Evolutionary conservation across 2,888 invertebrate genomes (phyloP), one percentile per base, ranked within the genome.

Genomic region (Sicus ferrugineus): DNA sequence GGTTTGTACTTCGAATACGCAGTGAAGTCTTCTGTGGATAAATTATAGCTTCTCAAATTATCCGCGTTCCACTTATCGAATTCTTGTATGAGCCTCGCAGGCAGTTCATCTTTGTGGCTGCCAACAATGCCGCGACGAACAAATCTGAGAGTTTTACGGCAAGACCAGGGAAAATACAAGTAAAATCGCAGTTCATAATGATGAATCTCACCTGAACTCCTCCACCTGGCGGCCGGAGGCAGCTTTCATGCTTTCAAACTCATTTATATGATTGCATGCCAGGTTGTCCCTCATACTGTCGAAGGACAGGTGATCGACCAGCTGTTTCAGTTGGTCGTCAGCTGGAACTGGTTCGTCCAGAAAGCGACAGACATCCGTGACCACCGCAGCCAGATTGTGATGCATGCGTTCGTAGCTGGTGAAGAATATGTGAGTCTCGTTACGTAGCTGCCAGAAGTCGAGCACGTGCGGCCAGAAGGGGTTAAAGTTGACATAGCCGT

Each of bases 351-450:
- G 50, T 1, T 75, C 76, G 11, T 78, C 63, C 3, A 84, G 73
- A 52, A 84, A 84, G 0, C 72, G 70, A 0, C 80, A 78, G 59
- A 80, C 77, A 58, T 83, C 81, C 0, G 38, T 52, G 4, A 84
- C 77, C 1, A 82, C 82, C 2, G 68, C 70, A 0, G 69, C 75
- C 30, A 84, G 75, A 65, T 84, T 75, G 0, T 69, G 73, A 65
- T 83, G 83, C 85, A 84, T 83, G 16, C 81, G 77, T 61, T 84
- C 84, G 31, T 81, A 84, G 71, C 80, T 82, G 50, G 84, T 80
- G 68, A 83, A 83, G 31, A 78, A 79, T 16, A 84, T 74, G 38
- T 84, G 75, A 3, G 78, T 71, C 52, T 80, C 75, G 11, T 82
- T 72, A 1, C 84, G 82, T 48, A 83, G 30, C 67, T 82, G 77